Percentiles rank a stretch among this genome's conserved stretches.
phyloP scores from a whole-genome alignment of 2,113 vertebrate species.

The Colius striatus region DNA sequence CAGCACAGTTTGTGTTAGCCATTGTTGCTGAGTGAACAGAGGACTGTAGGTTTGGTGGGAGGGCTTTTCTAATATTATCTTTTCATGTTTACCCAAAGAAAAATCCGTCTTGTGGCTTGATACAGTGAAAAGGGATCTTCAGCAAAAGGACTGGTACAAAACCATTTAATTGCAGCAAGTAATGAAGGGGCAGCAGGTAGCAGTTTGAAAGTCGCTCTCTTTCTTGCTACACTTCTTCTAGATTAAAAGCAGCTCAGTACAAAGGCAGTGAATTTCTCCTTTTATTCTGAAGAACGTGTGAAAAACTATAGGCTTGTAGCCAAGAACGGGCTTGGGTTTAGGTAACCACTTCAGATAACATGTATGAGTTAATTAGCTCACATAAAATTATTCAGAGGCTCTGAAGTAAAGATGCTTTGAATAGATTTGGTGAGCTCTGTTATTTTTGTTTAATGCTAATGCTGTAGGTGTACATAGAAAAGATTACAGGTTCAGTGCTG shows the following conservation, averaged over 20 bases:
- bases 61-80: neutral
- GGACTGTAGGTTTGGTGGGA: neutral
- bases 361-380: neutral
- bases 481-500: neutral
- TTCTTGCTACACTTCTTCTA: neutral
- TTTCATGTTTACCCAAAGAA: neutral
- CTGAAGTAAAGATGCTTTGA: neutral
- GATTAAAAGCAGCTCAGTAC: neutral
- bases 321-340: neutral
- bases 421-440: neutral
- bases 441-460: neutral
- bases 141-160: neutral
- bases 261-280: constrained; percentile 3
- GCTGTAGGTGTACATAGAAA: neutral
- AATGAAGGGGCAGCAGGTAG: neutral
- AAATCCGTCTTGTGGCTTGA: neutral
- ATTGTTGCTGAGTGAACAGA: neutral
- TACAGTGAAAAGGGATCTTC: neutral
- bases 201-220: neutral
- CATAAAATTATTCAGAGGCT: neutral
- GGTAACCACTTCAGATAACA: neutral
- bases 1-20: fast-evolving
- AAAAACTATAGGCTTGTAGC: neutral
- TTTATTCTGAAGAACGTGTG: neutral
- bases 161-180: neutral